A percentile compares a stretch with the other conserved stretches of the same genome.
Evolutionary conservation across 2,797 vertebrate species (phyloP).

Genomic region (Pseudomugil gertrudae): DNA sequence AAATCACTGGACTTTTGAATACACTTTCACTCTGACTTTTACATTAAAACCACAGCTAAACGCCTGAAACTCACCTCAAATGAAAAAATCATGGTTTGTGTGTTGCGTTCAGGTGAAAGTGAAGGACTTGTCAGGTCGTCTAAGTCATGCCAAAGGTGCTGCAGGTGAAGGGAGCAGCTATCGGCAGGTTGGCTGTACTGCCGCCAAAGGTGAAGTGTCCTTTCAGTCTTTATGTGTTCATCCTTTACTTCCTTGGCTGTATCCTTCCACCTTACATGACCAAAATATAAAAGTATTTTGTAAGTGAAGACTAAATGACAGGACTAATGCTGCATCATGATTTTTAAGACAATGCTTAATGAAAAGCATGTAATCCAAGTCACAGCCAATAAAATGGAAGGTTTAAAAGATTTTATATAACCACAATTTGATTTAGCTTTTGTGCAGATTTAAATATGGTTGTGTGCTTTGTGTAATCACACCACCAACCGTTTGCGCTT

Average conservation of each 20-base stretch:
- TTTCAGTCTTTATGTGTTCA: slow-evolving; percentile 63
- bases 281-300: not conserved
- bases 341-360: not conserved
- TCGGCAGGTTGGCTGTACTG: slow-evolving; percentile 64
- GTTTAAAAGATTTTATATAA: not conserved
- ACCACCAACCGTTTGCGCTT: slow-evolving; percentile 69
- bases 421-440: not conserved
- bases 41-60: not conserved
- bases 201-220: slow-evolving; percentile 82
- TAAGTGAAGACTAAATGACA: not conserved
- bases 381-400: not conserved
- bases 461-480: not conserved
- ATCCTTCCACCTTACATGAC: slow-evolving; percentile 81
- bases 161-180: slow-evolving; percentile 53
- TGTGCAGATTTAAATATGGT: not conserved
- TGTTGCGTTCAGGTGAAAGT: slow-evolving; percentile 61
- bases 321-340: not conserved
- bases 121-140: slow-evolving; percentile 64
- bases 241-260: slow-evolving; percentile 76
- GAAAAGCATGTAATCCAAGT: not conserved
- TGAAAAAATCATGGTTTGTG: slow-evolving; percentile 45
- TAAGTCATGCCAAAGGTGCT: slow-evolving; percentile 75
- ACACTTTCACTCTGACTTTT: not conserved
- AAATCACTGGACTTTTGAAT: not conserved
- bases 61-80: slow-evolving; percentile 51